phyloP scores from a whole-genome alignment of 2,797 vertebrate species.

The Acanthornis magna region DNA sequence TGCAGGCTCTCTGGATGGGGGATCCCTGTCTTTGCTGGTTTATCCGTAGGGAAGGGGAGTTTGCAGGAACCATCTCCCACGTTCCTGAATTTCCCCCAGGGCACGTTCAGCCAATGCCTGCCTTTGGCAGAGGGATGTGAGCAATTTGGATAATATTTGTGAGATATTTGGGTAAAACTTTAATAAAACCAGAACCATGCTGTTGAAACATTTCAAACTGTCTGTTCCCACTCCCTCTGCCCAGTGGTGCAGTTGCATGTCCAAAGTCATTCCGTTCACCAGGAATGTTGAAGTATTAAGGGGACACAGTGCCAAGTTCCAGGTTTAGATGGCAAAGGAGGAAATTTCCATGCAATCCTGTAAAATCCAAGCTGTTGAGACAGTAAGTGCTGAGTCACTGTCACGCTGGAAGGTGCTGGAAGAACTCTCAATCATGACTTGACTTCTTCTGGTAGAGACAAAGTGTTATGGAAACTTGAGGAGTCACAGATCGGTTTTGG shows the following conservation, averaged over 20 bases:
- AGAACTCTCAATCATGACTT: not conserved
- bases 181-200: accelerated
- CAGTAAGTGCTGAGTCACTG: not conserved
- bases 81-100: not conserved
- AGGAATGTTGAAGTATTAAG: not conserved
- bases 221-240: not conserved
- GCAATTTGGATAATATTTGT: not conserved
- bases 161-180: not conserved
- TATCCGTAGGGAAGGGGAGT: accelerated
- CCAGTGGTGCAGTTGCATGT: no score
- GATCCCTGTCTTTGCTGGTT: not conserved
- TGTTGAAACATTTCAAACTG: not conserved
- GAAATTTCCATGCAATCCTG: not conserved
- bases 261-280: not conserved
- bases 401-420: not conserved
- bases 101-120: not conserved
- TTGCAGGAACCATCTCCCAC: not conserved
- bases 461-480: not conserved
- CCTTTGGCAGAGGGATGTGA: not conserved
- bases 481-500: not conserved
- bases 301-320: no score
- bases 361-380: not conserved
- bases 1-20: not conserved
- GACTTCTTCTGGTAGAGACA: not conserved
- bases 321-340: not conserved